Base-by-base conservation (phyloP, 2,797 vertebrate species). In the Acanthurus leucopareius region DNA sequence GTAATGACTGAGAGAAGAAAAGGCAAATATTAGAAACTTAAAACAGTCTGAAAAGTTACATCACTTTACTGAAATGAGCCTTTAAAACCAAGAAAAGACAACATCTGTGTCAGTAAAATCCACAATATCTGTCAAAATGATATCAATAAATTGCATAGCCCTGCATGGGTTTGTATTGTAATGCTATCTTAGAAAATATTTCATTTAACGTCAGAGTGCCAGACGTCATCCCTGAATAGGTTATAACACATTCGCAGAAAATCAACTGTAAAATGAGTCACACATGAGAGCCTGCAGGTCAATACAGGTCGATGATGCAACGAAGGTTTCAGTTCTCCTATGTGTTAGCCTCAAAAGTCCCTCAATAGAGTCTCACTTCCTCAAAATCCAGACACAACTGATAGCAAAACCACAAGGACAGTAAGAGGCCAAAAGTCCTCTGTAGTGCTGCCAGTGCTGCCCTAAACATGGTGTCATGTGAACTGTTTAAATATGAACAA, bases 321-420 rank as follows among this genome's bases (percentile, higher is more conserved):
- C 47, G 35, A 52, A 19, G 47, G 25, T 42, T 58, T 40, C 58
- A 3, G 6, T 56, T 38, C 28, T 63, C 16, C 7, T 9, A 4
- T 7, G 13, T 40, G 53, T 17, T 5, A 19, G 17, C 51, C 40
- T 70, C 60, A 68, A 42, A 49, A 10, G 28, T 79, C 68, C 47
- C n/a, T 22, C 38, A 53, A 83, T 73, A 69, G 65, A 52, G 62
- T 63, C 62, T 79, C 71, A 61, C 69, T 68, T 69, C 77, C 14
- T 7, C 54, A 82, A 44, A 40, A 47, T 20, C 38, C 69, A 73
- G 66, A 80, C 57, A 45, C 51, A 59, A 73, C 25, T 83, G 79
- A 89, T 81, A 86, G 62, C 49, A 42, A 32, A 76, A 73, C 57
- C 74, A 48, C 44, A 48, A 25, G n/a, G 35, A 54, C 19, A 1